Evolutionary conservation across 2,888 invertebrate species (phyloP).

Genomic region (Pristionchus maxplancki): DNA sequence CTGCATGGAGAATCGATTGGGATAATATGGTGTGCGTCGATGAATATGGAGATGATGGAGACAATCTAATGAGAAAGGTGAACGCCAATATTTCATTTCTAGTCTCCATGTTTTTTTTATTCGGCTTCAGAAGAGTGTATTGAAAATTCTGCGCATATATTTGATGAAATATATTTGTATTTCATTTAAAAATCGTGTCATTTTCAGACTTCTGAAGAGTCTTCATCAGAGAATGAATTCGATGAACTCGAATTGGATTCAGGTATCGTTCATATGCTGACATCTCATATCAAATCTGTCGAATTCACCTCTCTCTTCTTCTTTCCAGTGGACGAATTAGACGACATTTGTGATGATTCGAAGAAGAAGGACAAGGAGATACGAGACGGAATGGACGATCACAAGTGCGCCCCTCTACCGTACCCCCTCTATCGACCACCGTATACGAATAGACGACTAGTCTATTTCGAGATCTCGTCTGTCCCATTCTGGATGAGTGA

Average conservation of each 20-base stretch:
- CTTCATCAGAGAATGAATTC: neutral
- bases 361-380: neutral
- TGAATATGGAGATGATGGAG: constrained; percentile 54
- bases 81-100: neutral
- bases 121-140: no score
- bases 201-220: neutral
- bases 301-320: neutral
- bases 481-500: neutral
- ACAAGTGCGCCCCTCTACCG: constrained; percentile 28
- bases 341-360: neutral
- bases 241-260: constrained; percentile 26
- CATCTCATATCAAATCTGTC: neutral
- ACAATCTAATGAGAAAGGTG: neutral
- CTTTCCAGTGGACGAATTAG: neutral
- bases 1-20: constrained; percentile 50
- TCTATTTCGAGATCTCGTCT: neutral
- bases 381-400: neutral
- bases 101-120: no score
- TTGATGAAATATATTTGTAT: no score
- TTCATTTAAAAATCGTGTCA: neutral
- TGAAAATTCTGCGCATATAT: no score
- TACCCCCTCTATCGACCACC: constrained; percentile 10
- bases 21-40: constrained; percentile 56
- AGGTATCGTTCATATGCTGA: neutral
- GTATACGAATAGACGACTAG: neutral